A percentile compares a stretch with the other conserved stretches of the same genome.
Evolutionary conservation across 2,797 vertebrate species (phyloP).

Genomic region (Zenarchopterus dispar): DNA sequence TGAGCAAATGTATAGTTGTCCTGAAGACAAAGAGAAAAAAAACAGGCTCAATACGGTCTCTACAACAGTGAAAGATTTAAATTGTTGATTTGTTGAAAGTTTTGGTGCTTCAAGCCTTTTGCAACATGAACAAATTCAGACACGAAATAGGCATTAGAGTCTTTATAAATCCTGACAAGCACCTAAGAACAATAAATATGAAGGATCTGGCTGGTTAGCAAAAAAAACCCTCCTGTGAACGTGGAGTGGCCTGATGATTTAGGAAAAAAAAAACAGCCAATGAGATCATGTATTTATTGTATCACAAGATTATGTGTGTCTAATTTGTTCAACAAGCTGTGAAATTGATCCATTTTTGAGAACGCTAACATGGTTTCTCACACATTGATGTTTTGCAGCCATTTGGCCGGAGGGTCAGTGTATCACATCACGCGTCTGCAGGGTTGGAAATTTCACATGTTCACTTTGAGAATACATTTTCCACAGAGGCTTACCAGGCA

Average conservation of each 20-base stretch:
- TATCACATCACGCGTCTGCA: not conserved
- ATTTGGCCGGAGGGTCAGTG: slow-evolving; percentile 5
- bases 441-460: slow-evolving; percentile 31
- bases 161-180: not conserved
- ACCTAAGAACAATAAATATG: not conserved
- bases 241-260: slow-evolving; percentile 4
- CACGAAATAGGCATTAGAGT: too few species aligned
- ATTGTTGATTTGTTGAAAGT: not conserved
- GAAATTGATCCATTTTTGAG: slow-evolving; percentile 31
- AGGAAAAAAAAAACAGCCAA: slow-evolving; percentile 18
- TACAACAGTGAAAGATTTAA: slow-evolving; percentile 4
- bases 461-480: slow-evolving; percentile 26
- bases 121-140: too few species aligned
- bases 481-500: slow-evolving; percentile 14
- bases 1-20: slow-evolving; percentile 97
- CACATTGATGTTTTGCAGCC: slow-evolving; percentile 22
- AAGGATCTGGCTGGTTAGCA: slow-evolving; percentile 1
- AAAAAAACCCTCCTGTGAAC: not conserved
- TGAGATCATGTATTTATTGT: slow-evolving; percentile 11
- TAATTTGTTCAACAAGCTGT: slow-evolving; percentile 43
- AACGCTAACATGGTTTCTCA: slow-evolving; percentile 39
- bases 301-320: slow-evolving; percentile 6
- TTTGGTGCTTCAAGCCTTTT: not conserved
- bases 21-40: slow-evolving; percentile 67
- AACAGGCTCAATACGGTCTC: slow-evolving; percentile 16